Conservation (phyloP, 2,888 invertebrate genomes). For the Petrophora chlorosata region DNA sequence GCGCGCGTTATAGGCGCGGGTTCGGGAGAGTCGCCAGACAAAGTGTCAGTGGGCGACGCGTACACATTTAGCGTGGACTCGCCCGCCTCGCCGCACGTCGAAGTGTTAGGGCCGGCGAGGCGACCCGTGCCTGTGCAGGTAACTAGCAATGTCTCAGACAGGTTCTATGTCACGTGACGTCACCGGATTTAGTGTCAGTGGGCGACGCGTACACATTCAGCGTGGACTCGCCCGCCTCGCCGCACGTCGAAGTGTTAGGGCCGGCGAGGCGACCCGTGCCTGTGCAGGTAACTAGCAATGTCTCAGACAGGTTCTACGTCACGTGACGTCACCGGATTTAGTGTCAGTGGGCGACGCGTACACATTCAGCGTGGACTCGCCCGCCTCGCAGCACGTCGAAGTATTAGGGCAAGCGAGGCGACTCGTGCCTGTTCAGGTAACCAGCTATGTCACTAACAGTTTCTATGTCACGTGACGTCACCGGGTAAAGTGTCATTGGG, state of each 20-base stretch:
- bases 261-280: conserved; percentile 88
- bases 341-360: neutral
- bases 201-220: conserved; percentile 79
- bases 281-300: no score
- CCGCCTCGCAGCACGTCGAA: conserved; percentile 91
- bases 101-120: conserved; percentile 90
- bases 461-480: no score
- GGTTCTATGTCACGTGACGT: no score
- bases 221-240: conserved; percentile 93
- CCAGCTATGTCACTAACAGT: no score
- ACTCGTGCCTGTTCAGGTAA: conserved; percentile 87
- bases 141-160: no score
- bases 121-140: conserved; percentile 88
- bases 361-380: conserved; percentile 92
- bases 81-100: conserved; percentile 91
- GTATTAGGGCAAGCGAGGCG: conserved; percentile 90
- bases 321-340: no score
- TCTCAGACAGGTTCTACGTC: no score
- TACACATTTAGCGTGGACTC: conserved; percentile 95
- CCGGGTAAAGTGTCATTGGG: neutral
- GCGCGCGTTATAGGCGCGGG: conserved; percentile 93
- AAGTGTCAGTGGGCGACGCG: conserved; percentile 93
- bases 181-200: no score
- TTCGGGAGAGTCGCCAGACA: conserved; percentile 88
- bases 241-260: conserved; percentile 91